Percentiles rank a stretch among this genome's conserved stretches.
phyloP scores from a whole-genome alignment of 1,140 invertebrate species.

The Babylonia areolata region DNA sequence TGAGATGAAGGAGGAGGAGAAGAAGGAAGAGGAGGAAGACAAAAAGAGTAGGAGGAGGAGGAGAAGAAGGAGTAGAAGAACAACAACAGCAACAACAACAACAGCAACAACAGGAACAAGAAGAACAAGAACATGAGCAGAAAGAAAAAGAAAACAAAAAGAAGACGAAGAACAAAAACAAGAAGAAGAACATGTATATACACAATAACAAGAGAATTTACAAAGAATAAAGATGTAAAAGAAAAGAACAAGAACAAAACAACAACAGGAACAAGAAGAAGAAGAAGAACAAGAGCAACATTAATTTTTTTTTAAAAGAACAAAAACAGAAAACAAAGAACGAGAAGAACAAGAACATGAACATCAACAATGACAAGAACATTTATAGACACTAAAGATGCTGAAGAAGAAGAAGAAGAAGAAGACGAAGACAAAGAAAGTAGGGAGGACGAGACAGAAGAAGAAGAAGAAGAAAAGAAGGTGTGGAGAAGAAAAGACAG shows the following conservation, averaged over 20 bases:
- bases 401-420: too few relatives aligned
- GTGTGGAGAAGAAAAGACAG: too few relatives aligned
- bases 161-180: slow-evolving; percentile 9
- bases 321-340: too few relatives aligned
- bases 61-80: neutral
- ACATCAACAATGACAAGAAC: too few relatives aligned
- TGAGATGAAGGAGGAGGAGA: neutral
- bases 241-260: slow-evolving; percentile 9
- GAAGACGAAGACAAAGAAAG: too few relatives aligned
- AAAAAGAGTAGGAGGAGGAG: neutral
- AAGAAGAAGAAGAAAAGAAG: too few relatives aligned
- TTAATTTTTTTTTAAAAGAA: too few relatives aligned
- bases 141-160: neutral
- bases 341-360: too few relatives aligned
- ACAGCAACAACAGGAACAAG: neutral
- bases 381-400: too few relatives aligned
- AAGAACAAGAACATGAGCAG: neutral
- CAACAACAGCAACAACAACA: neutral
- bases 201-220: slow-evolving; percentile 27
- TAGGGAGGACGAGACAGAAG: too few relatives aligned
- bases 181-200: slow-evolving; percentile 27
- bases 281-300: too few relatives aligned
- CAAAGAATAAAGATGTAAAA: slow-evolving; percentile 15
- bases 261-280: slow-evolving; percentile 22
- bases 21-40: neutral